Conservation (phyloP, 2,113 vertebrate species). For the Oenanthe melanoleuca region DNA sequence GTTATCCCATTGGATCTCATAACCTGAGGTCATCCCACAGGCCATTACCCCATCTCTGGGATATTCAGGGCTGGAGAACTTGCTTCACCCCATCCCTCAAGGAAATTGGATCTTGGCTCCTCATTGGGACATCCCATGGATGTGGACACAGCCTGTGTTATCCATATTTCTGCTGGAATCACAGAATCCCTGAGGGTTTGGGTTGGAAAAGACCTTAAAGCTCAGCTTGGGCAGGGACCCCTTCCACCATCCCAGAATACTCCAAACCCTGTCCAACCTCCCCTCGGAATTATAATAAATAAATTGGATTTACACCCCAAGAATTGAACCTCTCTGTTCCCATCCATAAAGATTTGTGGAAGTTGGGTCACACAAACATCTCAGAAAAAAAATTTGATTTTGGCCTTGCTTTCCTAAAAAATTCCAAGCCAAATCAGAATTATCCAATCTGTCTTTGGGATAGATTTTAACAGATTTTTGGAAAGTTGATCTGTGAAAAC, state of each 20-base stretch:
- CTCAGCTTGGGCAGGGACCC: background rate
- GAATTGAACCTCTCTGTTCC: no score
- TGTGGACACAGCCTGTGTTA: background rate
- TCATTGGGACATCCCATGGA: rapidly evolving
- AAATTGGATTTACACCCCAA: background rate
- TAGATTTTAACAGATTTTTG: background rate
- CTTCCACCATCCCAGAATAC: background rate
- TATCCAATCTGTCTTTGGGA: background rate
- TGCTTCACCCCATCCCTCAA: rapidly evolving
- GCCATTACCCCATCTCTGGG: no score
- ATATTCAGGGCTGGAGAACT: background rate
- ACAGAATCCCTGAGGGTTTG: background rate
- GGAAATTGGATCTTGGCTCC: background rate
- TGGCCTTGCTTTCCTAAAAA: background rate
- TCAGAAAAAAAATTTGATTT: background rate
- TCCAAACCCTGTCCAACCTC: rapidly evolving
- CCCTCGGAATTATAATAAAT: background rate
- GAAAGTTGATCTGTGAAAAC: background rate
- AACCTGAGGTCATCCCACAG: rapidly evolving
- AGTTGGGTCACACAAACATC: background rate
- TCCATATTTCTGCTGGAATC: background rate
- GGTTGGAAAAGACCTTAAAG: background rate
- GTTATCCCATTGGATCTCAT: background rate
- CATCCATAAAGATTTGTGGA: background rate
- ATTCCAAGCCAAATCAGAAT: rapidly evolving